Base-by-base conservation (phyloP, 1,140 invertebrate species). In the Drosophila kepulauana region DNA sequence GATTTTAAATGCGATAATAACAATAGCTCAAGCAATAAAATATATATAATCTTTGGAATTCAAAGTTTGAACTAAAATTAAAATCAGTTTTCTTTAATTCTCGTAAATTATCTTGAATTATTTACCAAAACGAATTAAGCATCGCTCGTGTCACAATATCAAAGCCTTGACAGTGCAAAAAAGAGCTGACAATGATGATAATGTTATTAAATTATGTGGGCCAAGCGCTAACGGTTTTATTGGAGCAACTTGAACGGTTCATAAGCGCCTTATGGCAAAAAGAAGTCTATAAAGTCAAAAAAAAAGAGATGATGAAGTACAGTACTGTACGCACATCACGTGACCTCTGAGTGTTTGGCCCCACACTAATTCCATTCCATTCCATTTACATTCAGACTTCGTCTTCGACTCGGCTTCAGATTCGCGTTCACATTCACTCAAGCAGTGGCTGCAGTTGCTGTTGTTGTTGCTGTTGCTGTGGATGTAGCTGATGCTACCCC, bases 291-390 rank as follows among this genome's bases (percentile, higher is more conserved):
- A 28, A 58, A 38, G 8, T 10, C 0, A 7, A 51, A 35, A 62
- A 51, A 56, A 41, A 25, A 25, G 20, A 25, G 3, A 25, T 25
- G 20, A 25, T 15, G 15, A 54, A 67, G 38, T 30, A 65, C 38
- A 75, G 79, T 87, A 82, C 52, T 38, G 78, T 71, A 71, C 51
- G 49, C 56, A 68, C 77, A 77, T 74, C 72, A 80, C 68, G 66
- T 88, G 82, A 86, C 82, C 82, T 79, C 76, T 82, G 76, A 72
- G 75, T 79, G 79, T 46, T 25, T 69, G 48, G 68, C 52, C 49
- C 73, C 71, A 73, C 64, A 78, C 66, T 54, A 68, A 75, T 58
- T 70, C 57, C 46, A 41, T 59, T 13, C 43, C 6, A 38, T 16
- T 16, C 16, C 65, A 75, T 49, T 75, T 52, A 69, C 48, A 69